Evolutionary conservation across 2,797 vertebrate genomes (phyloP).

Genomic region (Thalassophryne amazonica): DNA sequence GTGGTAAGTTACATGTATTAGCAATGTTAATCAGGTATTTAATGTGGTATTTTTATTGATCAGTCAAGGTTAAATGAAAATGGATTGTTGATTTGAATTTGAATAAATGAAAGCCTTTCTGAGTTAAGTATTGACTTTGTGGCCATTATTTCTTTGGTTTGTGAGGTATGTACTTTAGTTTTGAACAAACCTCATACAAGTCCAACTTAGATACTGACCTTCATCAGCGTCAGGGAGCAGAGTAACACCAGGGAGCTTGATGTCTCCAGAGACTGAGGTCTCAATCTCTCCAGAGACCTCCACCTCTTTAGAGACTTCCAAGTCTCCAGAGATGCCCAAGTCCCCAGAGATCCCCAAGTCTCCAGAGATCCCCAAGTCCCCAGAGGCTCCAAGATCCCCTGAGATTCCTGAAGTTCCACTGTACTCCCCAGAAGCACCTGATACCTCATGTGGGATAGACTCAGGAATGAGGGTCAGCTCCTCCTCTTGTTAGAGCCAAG

Average conservation of each 20-base stretch:
- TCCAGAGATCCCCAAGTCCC: conserved; percentile 45
- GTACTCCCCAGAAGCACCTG: conserved; percentile 64
- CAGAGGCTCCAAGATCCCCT: conserved; percentile 47
- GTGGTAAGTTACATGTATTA: conserved; percentile 46
- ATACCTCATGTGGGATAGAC: conserved; percentile 61
- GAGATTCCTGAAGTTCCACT: conserved; percentile 62
- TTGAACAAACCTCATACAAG: conserved; percentile 5
- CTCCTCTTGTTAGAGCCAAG: conserved; percentile 80
- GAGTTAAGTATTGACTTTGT: neutral
- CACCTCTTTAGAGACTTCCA: neutral
- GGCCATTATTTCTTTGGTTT: neutral
- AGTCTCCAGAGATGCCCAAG: neutral
- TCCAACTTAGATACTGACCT: conserved; percentile 74
- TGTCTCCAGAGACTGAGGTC: conserved; percentile 42
- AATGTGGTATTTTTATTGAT: conserved; percentile 44
- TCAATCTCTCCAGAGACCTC: neutral
- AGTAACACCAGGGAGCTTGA: conserved; percentile 47
- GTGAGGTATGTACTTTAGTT: neutral
- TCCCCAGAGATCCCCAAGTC: conserved; percentile 43
- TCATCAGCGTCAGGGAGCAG: conserved; percentile 53
- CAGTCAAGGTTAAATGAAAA: conserved; percentile 42
- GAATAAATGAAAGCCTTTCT: conserved; percentile 11
- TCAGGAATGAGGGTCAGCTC: conserved; percentile 56
- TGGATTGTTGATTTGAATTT: conserved; percentile 26
- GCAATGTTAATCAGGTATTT: conserved; percentile 38